Percentiles rank a stretch among this genome's conserved stretches.
Evolutionary conservation across 2,888 invertebrate species (phyloP).

Genomic region (Penaeus monodon): DNA sequence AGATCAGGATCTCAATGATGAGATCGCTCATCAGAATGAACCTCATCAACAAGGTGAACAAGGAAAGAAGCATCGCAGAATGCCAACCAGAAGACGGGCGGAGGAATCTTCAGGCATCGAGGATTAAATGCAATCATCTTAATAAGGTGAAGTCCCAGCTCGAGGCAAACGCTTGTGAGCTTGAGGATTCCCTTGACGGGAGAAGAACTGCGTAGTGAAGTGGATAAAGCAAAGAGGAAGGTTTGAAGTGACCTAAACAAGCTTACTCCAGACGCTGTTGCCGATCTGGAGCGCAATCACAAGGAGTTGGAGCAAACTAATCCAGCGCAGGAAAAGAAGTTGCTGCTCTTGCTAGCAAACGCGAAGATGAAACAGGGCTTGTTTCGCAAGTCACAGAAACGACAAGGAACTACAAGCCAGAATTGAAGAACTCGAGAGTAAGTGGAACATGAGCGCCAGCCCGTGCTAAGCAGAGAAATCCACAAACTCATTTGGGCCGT

Average conservation of each 20-base stretch:
- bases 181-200: slow-evolving; percentile 98
- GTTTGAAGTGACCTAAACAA: slow-evolving; percentile 99
- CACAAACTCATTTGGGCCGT: slow-evolving; percentile 94
- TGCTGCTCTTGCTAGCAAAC: slow-evolving; percentile 89
- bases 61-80: slow-evolving; percentile 76
- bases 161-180: slow-evolving; percentile 96
- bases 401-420: slow-evolving; percentile 98
- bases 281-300: slow-evolving; percentile 97
- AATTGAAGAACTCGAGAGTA: slow-evolving; percentile 99
- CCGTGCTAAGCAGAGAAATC: slow-evolving; percentile 84
- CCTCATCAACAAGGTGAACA: slow-evolving; percentile 98
- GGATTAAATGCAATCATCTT: slow-evolving; percentile 99
- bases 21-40: slow-evolving; percentile 99
- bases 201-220: slow-evolving; percentile 97
- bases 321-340: slow-evolving; percentile 99
- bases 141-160: slow-evolving; percentile 99
- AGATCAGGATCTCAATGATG: slow-evolving; percentile 97
- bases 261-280: slow-evolving; percentile 96
- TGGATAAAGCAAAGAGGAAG: slow-evolving; percentile 98
- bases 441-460: slow-evolving; percentile 99
- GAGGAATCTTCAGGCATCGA: slow-evolving; percentile 83
- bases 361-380: slow-evolving; percentile 98
- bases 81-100: slow-evolving; percentile 67
- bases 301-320: slow-evolving; percentile 97
- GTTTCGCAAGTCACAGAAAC: slow-evolving; percentile 97